Evolutionary conservation across 2,797 vertebrate genomes (phyloP).

Genomic region (Pogoniulus pusillus): DNA sequence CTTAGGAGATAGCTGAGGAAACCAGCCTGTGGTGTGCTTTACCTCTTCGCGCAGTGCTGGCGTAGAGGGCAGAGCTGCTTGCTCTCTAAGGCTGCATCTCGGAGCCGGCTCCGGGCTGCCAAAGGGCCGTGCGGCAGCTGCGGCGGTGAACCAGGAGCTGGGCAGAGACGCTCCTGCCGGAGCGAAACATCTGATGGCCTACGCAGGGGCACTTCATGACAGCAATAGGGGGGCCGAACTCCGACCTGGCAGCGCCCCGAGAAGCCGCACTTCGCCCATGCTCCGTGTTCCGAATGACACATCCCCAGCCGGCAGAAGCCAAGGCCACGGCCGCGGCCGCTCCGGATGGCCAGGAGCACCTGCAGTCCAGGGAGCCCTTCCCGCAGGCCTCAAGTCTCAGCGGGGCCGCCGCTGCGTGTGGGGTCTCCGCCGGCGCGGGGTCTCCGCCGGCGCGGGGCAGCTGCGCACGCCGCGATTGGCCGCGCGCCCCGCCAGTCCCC

Average conservation of each 20-base stretch:
- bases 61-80: background rate
- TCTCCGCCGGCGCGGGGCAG: background rate
- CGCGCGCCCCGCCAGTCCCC: background rate
- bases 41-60: background rate
- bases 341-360: background rate
- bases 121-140: background rate
- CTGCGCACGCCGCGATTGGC: constrained; percentile 9
- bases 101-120: background rate
- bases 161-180: background rate
- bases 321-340: background rate
- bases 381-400: no score
- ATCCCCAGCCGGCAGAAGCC: no score
- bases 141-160: background rate
- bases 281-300: background rate
- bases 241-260: accelerated
- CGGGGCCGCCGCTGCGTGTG: no score
- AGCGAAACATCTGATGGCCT: background rate
- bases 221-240: background rate
- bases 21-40: background rate
- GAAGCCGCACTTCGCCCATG: background rate
- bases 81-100: background rate
- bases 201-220: background rate
- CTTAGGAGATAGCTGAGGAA: background rate
- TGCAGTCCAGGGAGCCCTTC: no score
- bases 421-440: no score